Base-by-base conservation (phyloP, 1,140 invertebrate species). In the Daktulosphaira vitifoliae region DNA sequence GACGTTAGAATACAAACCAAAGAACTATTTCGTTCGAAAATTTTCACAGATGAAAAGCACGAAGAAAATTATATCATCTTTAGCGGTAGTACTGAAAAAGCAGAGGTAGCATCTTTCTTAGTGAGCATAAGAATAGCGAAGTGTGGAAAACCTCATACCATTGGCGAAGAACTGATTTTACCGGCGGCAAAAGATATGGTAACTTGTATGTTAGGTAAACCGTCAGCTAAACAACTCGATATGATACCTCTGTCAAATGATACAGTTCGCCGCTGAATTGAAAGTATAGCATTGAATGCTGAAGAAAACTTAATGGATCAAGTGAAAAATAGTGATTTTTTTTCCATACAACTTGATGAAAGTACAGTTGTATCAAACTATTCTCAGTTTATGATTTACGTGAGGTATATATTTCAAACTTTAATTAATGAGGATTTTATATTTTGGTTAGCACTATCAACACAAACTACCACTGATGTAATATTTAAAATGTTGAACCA, bases 1-100 rank as follows among this genome's bases (percentile, higher is more conserved):
- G n/a, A n/a, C n/a, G n/a, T n/a, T n/a, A n/a, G n/a, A n/a, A n/a
- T n/a, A n/a, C n/a, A n/a, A n/a, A n/a, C n/a, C n/a, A 37, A 37
- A 13, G 13, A 37, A 37, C 5, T 37, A 13, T 37, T 37, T 37
- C 5, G 13, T 37, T 13, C 33, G 42, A 49, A 23, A 49, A 49
- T 49, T 49, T 2, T 23, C 46, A 1, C 20, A 49, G 46, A 49
- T 49, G 46, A 49, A 49, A 25, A 23, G 46, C 22, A 49, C 46
- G 7, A 49, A 23, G 11, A 49, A 49, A 49, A 49, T 49, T 49
- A 25, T 49, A 49, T 49, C 46, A 49, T 49, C 46, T 49, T 49
- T 15, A 49, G 46, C 46, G 11, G 46, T 49, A 49, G 46, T 25
- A 49, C 46, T 49, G 22, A 49, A 49, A 49, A 49, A 49, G 22